Evolutionary conservation across 2,797 vertebrate genomes (phyloP).

Genomic region (Typhlichthys eigenmanni): DNA sequence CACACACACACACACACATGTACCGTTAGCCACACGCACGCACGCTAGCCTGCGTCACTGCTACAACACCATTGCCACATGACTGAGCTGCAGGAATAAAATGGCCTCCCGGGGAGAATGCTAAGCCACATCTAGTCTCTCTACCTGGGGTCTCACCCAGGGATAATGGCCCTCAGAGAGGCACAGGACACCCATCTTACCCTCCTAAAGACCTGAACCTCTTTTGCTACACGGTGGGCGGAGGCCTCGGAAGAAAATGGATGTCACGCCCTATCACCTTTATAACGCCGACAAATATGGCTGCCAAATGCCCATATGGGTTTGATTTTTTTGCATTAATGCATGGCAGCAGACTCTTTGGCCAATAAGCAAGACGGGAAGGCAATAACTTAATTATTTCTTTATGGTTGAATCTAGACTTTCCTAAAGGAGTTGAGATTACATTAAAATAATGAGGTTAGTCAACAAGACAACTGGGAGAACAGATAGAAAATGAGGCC

Average conservation of each 20-base stretch:
- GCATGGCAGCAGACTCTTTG: background rate
- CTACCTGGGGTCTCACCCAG: conserved; percentile 23
- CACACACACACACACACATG: conserved; percentile 24
- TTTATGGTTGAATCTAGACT: background rate
- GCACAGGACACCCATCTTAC: conserved; percentile 36
- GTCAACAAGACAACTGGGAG: conserved; percentile 18
- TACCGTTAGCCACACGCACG: conserved; percentile 16
- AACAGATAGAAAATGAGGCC: conserved; percentile 27
- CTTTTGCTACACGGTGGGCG: conserved; percentile 19
- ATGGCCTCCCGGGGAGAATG: conserved; percentile 35
- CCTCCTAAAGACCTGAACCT: conserved; percentile 39
- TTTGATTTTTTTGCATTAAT: background rate
- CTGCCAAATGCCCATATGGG: conserved; percentile 12
- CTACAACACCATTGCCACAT: conserved; percentile 5
- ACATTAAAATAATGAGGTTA: conserved; percentile 25
- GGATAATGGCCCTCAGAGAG: conserved; percentile 26
- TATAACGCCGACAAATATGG: conserved; percentile 17
- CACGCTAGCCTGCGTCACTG: conserved; percentile 12
- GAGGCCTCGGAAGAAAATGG: conserved; percentile 23
- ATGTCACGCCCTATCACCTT: conserved; percentile 19
- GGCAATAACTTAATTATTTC: conserved; percentile 1
- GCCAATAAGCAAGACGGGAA: background rate
- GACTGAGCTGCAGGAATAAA: conserved; percentile 18
- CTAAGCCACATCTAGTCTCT: conserved; percentile 20
- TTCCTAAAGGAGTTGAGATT: conserved; percentile 5